Evolutionary conservation across 1,140 invertebrate species (phyloP).

Genomic region (Scylla paramamosain): DNA sequence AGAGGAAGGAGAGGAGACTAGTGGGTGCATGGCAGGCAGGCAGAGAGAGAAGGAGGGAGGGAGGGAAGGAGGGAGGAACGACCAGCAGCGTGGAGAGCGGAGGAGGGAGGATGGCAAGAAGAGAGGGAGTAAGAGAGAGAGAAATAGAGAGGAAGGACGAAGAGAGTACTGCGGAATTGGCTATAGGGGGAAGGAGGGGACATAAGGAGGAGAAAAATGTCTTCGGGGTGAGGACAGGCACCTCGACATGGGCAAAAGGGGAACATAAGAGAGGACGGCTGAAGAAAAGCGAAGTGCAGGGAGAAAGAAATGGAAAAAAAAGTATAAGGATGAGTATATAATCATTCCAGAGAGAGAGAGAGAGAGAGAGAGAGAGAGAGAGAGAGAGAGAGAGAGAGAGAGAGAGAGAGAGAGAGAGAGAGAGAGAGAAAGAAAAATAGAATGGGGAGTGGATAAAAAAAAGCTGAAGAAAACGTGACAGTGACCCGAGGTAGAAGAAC

Average conservation of each 20-base stretch:
- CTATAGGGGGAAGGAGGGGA: background rate
- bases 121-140: slow-evolving; percentile 54
- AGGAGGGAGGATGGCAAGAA: background rate
- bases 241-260: background rate
- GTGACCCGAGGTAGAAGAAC: background rate
- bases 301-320: no score
- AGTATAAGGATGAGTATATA: no score
- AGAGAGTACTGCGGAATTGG: slow-evolving; percentile 27
- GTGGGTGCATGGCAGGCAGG: background rate
- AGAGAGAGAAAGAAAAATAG: background rate
- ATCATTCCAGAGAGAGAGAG: slow-evolving; percentile 23
- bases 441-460: background rate
- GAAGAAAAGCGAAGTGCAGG: background rate
- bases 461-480: background rate
- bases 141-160: slow-evolving; percentile 22
- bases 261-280: background rate
- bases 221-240: background rate
- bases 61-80: background rate
- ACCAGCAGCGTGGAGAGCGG: background rate
- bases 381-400: no score
- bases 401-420: background rate
- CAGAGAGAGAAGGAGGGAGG: background rate
- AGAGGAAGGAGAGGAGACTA: slow-evolving; percentile 32
- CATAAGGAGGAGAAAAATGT: background rate
- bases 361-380: slow-evolving; percentile 49